These are phyloP conservation scores for Bilobella aurantiaca DNA, from an alignment of 1,140 invertebrate species.

Conservation along the genomic window DNA sequence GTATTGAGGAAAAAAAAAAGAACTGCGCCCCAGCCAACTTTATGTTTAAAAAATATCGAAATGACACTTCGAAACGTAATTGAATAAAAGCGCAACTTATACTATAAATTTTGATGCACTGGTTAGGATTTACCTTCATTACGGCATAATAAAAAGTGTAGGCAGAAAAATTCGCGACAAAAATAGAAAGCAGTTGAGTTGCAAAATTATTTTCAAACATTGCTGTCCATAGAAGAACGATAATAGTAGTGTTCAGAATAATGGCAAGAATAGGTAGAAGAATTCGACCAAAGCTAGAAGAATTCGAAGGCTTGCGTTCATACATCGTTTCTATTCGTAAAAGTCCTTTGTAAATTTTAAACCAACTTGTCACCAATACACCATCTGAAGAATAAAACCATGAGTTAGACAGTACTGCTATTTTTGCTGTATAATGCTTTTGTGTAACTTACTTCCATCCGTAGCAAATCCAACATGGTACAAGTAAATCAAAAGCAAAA, in stretches of 20 bases:
- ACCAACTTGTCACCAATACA: slow-evolving; percentile 12
- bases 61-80: no score
- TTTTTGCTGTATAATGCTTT: no score
- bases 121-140: slow-evolving; percentile 31
- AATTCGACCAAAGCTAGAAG: background rate
- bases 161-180: slow-evolving; percentile 21
- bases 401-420: slow-evolving; percentile 2
- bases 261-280: slow-evolving; percentile 10
- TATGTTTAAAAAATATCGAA: no score
- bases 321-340: background rate
- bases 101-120: no score
- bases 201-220: slow-evolving; percentile 28
- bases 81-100: no score
- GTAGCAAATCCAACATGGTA: slow-evolving; percentile 26
- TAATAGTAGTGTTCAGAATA: slow-evolving; percentile 13
- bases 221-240: slow-evolving; percentile 26
- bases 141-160: slow-evolving; percentile 25
- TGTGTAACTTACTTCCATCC: slow-evolving; percentile 4
- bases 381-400: slow-evolving; percentile 13
- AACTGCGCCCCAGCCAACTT: no score
- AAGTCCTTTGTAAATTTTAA: slow-evolving; percentile 18
- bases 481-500: slow-evolving; percentile 18
- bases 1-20: no score
- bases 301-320: background rate
- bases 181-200: slow-evolving; percentile 30